phyloP scores from a whole-genome alignment of 2,797 vertebrate genomes.

The Sebastolobus altivelis region DNA sequence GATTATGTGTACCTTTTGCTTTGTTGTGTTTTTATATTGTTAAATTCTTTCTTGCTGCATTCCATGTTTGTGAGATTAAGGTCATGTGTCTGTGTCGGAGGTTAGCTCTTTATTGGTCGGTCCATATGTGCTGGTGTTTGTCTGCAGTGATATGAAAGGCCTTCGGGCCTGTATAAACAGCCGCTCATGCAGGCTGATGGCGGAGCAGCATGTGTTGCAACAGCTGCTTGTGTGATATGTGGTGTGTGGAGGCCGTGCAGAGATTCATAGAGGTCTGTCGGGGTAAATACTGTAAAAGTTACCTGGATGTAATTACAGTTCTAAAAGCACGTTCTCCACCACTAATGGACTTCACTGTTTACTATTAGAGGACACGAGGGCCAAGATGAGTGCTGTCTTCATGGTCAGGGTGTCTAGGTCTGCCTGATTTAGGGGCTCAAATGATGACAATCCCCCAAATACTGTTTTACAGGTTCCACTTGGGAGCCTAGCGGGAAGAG shows the following conservation, averaged over 20 bases:
- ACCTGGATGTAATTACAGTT: conserved; percentile 53
- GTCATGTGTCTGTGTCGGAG: conserved; percentile 77
- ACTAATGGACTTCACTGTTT: conserved; percentile 16
- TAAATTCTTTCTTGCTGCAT: conserved; percentile 70
- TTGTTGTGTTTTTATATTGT: conserved; percentile 76
- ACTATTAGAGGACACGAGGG: background rate
- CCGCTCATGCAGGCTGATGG: conserved; percentile 70
- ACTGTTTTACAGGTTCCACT: background rate
- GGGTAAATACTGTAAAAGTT: conserved; percentile 35
- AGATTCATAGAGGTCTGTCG: conserved; percentile 51
- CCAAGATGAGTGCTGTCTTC: background rate
- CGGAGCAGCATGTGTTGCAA: conserved; percentile 83
- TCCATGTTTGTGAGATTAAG: conserved; percentile 76
- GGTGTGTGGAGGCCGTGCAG: conserved; percentile 65
- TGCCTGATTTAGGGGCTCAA: background rate
- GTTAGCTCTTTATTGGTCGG: conserved; percentile 79
- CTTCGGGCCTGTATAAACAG: conserved; percentile 84
- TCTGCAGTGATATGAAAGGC: conserved; percentile 81
- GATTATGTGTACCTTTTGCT: conserved; percentile 63
- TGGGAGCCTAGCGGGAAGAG: background rate
- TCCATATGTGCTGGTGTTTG: conserved; percentile 75
- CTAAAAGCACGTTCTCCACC: conserved; percentile 13
- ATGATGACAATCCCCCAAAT: background rate
- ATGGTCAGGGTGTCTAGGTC: background rate
- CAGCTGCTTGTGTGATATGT: conserved; percentile 81